Evolutionary conservation across 2,888 invertebrate species (phyloP).

Genomic region (Lobophora halterata): DNA sequence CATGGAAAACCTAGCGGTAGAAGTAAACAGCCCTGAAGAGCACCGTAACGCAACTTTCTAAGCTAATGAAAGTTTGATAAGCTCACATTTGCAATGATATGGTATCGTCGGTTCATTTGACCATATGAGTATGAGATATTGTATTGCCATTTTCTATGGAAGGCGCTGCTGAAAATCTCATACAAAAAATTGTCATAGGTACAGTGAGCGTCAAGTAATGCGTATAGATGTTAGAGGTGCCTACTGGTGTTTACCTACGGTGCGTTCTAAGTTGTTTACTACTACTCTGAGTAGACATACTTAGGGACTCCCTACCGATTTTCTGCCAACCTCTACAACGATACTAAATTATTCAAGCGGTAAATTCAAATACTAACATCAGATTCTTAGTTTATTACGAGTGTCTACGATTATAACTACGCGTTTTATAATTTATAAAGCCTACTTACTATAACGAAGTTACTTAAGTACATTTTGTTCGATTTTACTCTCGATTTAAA

Average conservation of each 20-base stretch:
- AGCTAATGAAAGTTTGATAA: no score
- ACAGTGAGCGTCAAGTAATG: not conserved
- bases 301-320: constrained; percentile 32
- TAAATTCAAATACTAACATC: constrained; percentile 68
- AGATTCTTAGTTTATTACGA: constrained; percentile 67
- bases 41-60: no score
- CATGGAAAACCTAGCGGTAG: constrained; percentile 25
- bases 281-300: constrained; percentile 20
- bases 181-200: no score
- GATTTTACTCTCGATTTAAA: constrained; percentile 67
- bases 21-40: constrained; percentile 15
- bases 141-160: no score
- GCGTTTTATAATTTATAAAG: constrained; percentile 79
- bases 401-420: constrained; percentile 72
- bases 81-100: no score
- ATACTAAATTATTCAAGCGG: constrained; percentile 71
- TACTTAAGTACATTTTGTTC: constrained; percentile 80
- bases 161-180: no score
- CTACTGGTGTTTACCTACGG: not conserved
- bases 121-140: constrained; percentile 3
- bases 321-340: constrained; percentile 48
- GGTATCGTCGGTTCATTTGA: no score
- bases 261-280: constrained; percentile 9
- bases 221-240: not conserved
- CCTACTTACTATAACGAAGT: constrained; percentile 76